Evolutionary conservation across 2,113 vertebrate species (phyloP), one percentile per base, ranked within the genome.

Genomic region (Mesembrinibis cayennensis): DNA sequence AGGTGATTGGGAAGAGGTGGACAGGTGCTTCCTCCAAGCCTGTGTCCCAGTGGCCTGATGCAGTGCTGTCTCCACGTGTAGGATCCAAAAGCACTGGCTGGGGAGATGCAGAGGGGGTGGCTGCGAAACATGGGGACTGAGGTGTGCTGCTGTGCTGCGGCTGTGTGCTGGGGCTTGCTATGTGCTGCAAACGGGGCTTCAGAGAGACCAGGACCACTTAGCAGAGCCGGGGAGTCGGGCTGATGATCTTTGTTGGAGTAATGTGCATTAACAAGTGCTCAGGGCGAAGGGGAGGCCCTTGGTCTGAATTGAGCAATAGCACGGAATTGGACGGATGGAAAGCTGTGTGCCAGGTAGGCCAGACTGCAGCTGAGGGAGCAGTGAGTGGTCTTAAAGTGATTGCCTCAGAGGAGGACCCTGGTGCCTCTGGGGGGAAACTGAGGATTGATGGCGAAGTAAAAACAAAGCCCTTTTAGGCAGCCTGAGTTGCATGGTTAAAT

Each of bases 11-110:
- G 73, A 77, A 53, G 25, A 55, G 53, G 52, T 15, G 44, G 50
- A 47, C 10, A 80, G 44, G 22, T 73, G 40, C 13, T 65, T 65
- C 29, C 17, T 80, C 23, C 58, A 78, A 36, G 32, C 17, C 34
- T 0, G 0, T 34, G 32, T 11, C 10, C 47, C 11, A 16, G 53
- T 12, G 10, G 29, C 30, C 30, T 84, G n/a, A 4, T 69, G 9
- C 20, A 34, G 38, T 32, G 52, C 29, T 65, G 40, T 47, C 66
- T 84, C 26, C 26, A 17, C 5, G 2, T 9, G 26, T 14, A 40
- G 36, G 29, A 29, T 76, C 34, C 29, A 40, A 45, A 81, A 76
- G 50, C 44, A 17, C 20, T n/a, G 38, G 15, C 29, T 1, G 1
- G 29, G 55, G 62, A 76, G 49, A 74, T 58, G 32, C 23, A 34